A percentile compares a stretch with the other conserved stretches of the same genome.
Evolutionary conservation across 2,888 invertebrate species (phyloP).

Genomic region (Polia nebulosa): DNA sequence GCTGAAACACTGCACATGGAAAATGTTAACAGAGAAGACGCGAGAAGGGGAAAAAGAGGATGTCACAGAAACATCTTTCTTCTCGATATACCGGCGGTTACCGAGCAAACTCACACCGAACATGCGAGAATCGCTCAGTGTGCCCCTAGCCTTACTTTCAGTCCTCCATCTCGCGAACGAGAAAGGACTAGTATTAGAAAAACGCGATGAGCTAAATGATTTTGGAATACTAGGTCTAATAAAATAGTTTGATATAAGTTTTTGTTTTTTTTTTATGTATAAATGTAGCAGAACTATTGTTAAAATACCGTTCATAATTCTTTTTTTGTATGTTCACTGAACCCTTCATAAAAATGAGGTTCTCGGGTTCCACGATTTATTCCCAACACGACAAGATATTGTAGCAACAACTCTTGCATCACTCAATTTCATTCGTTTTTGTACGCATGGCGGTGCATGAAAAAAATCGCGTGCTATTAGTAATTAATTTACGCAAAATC

Average conservation of each 20-base stretch:
- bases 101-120: constrained; percentile 90
- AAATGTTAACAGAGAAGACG: constrained; percentile 87
- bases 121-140: constrained; percentile 94
- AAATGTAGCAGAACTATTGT: constrained; percentile 29
- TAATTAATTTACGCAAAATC: constrained; percentile 15
- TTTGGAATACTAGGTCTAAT: constrained; percentile 86
- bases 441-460: neutral
- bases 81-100: constrained; percentile 90
- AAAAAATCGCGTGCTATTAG: constrained; percentile 12
- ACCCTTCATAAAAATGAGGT: neutral
- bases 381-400: neutral
- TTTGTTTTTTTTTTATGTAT: constrained; percentile 31
- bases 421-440: neutral
- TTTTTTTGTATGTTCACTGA: constrained; percentile 5
- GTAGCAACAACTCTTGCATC: neutral
- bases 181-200: constrained; percentile 91
- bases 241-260: constrained; percentile 64
- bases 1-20: constrained; percentile 95
- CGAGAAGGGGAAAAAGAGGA: constrained; percentile 77
- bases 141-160: constrained; percentile 95
- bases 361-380: neutral
- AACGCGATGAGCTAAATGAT: constrained; percentile 88
- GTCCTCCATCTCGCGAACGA: constrained; percentile 97
- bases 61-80: constrained; percentile 89
- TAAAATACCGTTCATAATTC: constrained; percentile 5